Conservation (phyloP, 2,888 invertebrate genomes). For the Tryphoninae sp. region DNA sequence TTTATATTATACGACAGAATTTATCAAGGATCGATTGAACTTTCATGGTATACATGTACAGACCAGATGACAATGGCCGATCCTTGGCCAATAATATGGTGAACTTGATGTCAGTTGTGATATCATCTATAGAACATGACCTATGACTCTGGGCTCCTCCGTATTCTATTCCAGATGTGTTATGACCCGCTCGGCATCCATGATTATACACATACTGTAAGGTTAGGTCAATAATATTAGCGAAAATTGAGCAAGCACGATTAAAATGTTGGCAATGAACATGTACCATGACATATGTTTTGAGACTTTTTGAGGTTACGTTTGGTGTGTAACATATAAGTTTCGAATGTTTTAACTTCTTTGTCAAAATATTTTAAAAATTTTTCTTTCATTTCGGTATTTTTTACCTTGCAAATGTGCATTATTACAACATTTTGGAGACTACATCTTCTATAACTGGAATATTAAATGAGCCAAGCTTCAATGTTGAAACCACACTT, state of each 20-base stretch:
- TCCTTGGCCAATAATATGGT: slow-evolving; percentile 4
- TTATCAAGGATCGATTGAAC: background rate
- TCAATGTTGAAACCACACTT: no score
- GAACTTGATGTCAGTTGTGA: slow-evolving; percentile 37
- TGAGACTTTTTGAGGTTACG: background rate
- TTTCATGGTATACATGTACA: background rate
- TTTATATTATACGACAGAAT: background rate
- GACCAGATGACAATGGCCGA: slow-evolving; percentile 33
- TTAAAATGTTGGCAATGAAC: background rate
- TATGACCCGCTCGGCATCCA: slow-evolving; percentile 13
- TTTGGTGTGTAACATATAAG: no score
- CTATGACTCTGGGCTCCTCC: background rate
- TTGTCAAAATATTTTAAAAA: no score
- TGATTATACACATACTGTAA: slow-evolving; percentile 33
- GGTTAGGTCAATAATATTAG: background rate
- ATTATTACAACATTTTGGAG: no score
- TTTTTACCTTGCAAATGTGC: no score
- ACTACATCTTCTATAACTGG: no score
- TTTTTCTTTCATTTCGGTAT: no score
- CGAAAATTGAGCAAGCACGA: background rate
- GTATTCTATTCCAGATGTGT: background rate
- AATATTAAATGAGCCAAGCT: no score
- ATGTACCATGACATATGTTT: background rate
- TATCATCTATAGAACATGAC: slow-evolving; percentile 37
- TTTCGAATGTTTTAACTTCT: no score